Conservation (phyloP, 2,888 invertebrate species). For the Apotomis turbidana region DNA sequence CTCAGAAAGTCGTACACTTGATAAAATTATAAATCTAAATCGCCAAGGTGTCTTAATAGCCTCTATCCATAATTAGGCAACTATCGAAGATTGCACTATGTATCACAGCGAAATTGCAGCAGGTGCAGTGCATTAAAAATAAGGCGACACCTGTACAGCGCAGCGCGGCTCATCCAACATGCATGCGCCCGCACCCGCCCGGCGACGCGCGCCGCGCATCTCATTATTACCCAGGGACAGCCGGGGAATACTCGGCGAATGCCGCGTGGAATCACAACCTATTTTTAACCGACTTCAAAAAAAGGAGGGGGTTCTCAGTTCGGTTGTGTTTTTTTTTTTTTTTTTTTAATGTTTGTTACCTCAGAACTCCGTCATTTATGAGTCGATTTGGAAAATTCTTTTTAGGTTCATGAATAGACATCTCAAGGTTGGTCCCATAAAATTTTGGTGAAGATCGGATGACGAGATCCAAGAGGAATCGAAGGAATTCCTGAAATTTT, state of each 20-base stretch:
- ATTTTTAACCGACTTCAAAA: too few species aligned
- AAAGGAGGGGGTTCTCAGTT: too few species aligned
- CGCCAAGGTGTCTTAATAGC: neutral
- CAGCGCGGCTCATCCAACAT: slow-evolving; percentile 66
- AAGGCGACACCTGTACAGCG: slow-evolving; percentile 66
- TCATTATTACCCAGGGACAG: slow-evolving; percentile 57
- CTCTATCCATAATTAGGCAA: neutral
- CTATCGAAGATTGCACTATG: slow-evolving; percentile 40
- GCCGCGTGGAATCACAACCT: neutral
- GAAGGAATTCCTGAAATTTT: too few species aligned
- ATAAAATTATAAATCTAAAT: neutral
- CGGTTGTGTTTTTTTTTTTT: too few species aligned
- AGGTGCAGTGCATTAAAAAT: slow-evolving; percentile 66
- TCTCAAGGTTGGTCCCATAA: too few species aligned
- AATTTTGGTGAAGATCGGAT: too few species aligned
- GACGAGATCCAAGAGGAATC: too few species aligned
- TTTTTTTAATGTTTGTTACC: too few species aligned
- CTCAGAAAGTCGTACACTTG: too few species aligned
- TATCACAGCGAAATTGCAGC: slow-evolving; percentile 54
- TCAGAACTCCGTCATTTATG: too few species aligned
- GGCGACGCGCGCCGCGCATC: slow-evolving; percentile 54
- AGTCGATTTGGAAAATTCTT: too few species aligned
- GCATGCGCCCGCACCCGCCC: slow-evolving; percentile 60
- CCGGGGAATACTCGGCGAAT: slow-evolving; percentile 8
- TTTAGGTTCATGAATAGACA: too few species aligned